phyloP scores from a whole-genome alignment of 2,113 vertebrate genomes.

The Oostethus manadensis region DNA sequence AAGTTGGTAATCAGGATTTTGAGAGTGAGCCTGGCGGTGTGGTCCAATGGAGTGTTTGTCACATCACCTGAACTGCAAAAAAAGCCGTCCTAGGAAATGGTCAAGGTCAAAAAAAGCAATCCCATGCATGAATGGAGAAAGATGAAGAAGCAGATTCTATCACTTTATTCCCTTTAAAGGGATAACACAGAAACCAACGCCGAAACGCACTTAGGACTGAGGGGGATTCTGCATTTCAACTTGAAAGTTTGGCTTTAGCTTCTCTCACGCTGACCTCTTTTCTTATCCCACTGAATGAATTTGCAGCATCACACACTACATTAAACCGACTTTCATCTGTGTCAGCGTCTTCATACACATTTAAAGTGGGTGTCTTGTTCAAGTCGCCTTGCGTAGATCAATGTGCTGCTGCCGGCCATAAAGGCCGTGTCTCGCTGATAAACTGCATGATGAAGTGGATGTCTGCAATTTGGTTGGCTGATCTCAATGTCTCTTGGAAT shows the following conservation, averaged over 20 bases:
- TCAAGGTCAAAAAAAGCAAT: slow-evolving; percentile 69
- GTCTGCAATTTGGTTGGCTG: slow-evolving; percentile 29
- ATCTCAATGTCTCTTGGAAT: slow-evolving; percentile 19
- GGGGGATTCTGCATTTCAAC: slow-evolving; percentile 14
- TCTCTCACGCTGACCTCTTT: slow-evolving; percentile 20
- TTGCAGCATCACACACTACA: slow-evolving; percentile 15
- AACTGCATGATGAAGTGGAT: slow-evolving; percentile 33
- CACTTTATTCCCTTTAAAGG: slow-evolving; percentile 55
- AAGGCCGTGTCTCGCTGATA: slow-evolving; percentile 25
- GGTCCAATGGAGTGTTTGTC: slow-evolving; percentile 36
- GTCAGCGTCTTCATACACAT: slow-evolving; percentile 30
- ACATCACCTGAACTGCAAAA: slow-evolving; percentile 51
- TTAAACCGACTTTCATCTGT: slow-evolving; percentile 26
- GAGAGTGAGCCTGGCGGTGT: slow-evolving; percentile 48
- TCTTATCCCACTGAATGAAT: slow-evolving; percentile 17
- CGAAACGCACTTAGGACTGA: slow-evolving; percentile 7
- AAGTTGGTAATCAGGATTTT: slow-evolving; percentile 38
- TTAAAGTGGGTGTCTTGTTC: slow-evolving; percentile 24
- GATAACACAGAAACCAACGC: slow-evolving; percentile 19
- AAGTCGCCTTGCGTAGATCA: slow-evolving; percentile 36
- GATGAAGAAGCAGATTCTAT: slow-evolving; percentile 60
- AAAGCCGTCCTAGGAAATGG: slow-evolving; percentile 45
- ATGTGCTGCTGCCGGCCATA: slow-evolving; percentile 25
- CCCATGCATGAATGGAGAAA: slow-evolving; percentile 60
- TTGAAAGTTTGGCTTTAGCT: slow-evolving; percentile 21